These are phyloP conservation scores for Rhabdomys pumilio DNA, from an alignment of 2,797 vertebrate genomes.

Conservation along the genomic window DNA sequence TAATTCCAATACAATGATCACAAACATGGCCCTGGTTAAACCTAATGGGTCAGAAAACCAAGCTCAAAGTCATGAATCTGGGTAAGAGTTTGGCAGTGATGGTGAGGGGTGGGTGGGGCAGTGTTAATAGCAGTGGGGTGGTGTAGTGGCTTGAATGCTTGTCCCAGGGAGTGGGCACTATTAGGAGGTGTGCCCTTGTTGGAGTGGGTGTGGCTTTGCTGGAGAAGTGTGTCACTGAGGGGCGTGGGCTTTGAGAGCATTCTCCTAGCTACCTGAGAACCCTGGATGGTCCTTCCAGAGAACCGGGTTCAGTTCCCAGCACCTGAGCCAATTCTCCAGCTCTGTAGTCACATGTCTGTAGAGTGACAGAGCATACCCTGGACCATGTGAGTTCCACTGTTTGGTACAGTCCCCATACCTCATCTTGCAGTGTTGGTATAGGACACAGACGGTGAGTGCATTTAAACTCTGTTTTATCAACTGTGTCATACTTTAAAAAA, in stretches of 20 bases:
- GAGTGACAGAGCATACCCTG: neutral
- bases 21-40: neutral
- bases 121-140: neutral
- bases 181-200: neutral
- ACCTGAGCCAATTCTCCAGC: neutral
- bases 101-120: neutral
- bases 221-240: neutral
- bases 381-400: neutral
- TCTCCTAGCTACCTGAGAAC: neutral
- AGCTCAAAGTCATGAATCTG: neutral
- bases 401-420: neutral
- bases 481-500: neutral
- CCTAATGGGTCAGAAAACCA: neutral
- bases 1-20: neutral
- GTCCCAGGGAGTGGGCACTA: neutral
- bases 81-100: neutral
- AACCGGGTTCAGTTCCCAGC: neutral
- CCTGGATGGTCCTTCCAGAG: neutral
- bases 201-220: neutral
- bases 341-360: neutral
- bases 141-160: neutral
- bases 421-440: neutral
- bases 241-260: neutral
- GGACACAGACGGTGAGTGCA: neutral
- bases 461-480: conserved; percentile 38